Evolutionary conservation across 1,140 invertebrate species (phyloP).

Genomic region (Orchestia grillus): DNA sequence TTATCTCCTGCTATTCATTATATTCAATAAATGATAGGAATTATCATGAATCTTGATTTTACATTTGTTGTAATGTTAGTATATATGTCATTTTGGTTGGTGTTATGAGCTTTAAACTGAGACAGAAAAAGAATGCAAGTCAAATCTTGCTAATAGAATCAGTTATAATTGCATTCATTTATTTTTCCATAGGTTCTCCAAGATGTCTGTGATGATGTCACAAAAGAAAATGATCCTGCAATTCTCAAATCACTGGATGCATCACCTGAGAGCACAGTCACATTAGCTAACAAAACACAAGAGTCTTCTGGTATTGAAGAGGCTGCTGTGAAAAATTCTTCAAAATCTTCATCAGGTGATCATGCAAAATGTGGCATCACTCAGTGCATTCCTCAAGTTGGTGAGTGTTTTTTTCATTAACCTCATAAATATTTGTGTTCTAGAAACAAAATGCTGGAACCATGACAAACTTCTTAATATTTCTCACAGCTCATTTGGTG

Average conservation of each 20-base stretch:
- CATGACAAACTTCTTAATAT: no score
- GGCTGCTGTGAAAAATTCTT: neutral
- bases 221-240: neutral
- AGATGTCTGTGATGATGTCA: neutral
- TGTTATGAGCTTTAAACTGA: no score
- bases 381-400: neutral
- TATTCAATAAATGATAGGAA: no score
- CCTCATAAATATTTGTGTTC: no score
- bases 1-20: no score
- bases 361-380: neutral
- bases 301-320: neutral
- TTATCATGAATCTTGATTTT: no score
- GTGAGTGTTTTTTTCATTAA: neutral
- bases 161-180: neutral
- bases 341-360: neutral
- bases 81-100: no score
- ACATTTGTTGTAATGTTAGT: no score
- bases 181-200: neutral
- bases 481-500: no score
- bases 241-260: neutral
- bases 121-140: no score
- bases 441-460: no score
- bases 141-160: neutral
- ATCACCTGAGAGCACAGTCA: conserved; percentile 1
- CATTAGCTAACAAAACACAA: conserved; percentile 13